Conservation (phyloP, 2,888 invertebrate species). For the Chloroclystis v-ata region DNA sequence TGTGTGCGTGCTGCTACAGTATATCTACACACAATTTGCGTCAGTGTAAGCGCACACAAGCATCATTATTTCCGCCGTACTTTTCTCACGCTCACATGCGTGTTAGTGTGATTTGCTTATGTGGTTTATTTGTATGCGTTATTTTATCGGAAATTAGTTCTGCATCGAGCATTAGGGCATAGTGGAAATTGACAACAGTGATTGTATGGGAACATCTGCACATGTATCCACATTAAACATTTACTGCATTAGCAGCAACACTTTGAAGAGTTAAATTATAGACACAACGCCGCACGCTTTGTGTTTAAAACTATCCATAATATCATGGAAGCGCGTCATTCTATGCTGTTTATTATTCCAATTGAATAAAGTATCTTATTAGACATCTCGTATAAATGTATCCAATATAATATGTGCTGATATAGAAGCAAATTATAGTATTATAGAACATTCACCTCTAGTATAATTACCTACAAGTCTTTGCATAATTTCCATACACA, state of each 20-base stretch:
- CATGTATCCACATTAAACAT: constrained; percentile 65
- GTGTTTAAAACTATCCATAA: constrained; percentile 43
- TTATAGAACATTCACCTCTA: constrained; percentile 61
- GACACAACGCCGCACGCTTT: constrained; percentile 39
- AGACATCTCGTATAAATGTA: not conserved
- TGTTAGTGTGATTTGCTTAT: constrained; percentile 59
- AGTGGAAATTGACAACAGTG: constrained; percentile 67
- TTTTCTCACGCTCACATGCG: constrained; percentile 74
- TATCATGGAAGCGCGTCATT: constrained; percentile 38
- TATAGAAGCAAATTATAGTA: constrained; percentile 56
- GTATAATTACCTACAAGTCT: constrained; percentile 60
- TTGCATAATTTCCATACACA: constrained; percentile 71
- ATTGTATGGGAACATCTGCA: constrained; percentile 65
- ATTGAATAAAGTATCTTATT: constrained; percentile 4
- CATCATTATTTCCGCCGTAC: constrained; percentile 59
- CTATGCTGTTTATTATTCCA: constrained; percentile 17
- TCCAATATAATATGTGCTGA: constrained; percentile 28
- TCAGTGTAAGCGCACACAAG: constrained; percentile 54
- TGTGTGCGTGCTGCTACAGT: constrained; percentile 47
- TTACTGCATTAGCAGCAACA: constrained; percentile 45
- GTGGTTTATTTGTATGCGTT: constrained; percentile 52
- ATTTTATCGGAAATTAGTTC: constrained; percentile 72
- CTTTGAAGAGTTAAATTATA: constrained; percentile 57
- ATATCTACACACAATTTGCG: constrained; percentile 47
- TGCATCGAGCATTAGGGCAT: constrained; percentile 59